Base-by-base conservation (phyloP, 2,113 vertebrate genomes). In the Hymenochirus boettgeri region DNA sequence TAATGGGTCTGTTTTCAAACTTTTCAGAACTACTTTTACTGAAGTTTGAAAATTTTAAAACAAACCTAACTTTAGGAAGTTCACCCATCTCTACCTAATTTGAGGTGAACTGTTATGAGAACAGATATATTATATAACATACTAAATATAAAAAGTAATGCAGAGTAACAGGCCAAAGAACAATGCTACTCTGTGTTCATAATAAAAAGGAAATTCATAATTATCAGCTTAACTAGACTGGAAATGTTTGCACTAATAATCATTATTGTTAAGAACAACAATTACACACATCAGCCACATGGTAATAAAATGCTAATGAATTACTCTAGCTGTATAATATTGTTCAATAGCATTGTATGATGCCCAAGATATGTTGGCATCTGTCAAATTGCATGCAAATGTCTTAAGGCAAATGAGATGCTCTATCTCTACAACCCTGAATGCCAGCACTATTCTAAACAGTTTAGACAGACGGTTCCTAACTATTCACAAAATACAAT, bases 321-420 rank as follows among this genome's bases (percentile, higher is more conserved):
- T 46, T 3, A 33, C 23, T 33, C 19, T 64, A 45, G 42, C 24
- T 53, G 23, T 22, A 21, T 15, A 42, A 56, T 48, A 48, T 35
- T 57, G 23, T 57, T 65, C 42, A 47, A 62, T 19, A 59, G 45
- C 23, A 53, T 45, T 53, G 60, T 69, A 29, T 45, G 22, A 60
- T 59, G 47, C 12, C 62, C 31, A 35, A 29, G 47, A 37, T 51
- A 18, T 23, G 42, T 52, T 60, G 57, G 56, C 65, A 69, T 69
- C 65, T 69, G 48, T 46, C 48, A 60, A 69, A 57, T 60, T 47
- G 24, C 57, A 69, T 69, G 65, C 65, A 69, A 69, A 69, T 69
- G 53, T 42, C 24, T 39, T 19, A 26, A 69, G 65, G 65, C 65
- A 69, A 69, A 69, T 69, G 33, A 69, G 65, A 45, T 60, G 56